Evolutionary conservation across 2,797 vertebrate genomes (phyloP), one percentile per base, ranked within the genome.

Genomic region (Garrulus glandarius): DNA sequence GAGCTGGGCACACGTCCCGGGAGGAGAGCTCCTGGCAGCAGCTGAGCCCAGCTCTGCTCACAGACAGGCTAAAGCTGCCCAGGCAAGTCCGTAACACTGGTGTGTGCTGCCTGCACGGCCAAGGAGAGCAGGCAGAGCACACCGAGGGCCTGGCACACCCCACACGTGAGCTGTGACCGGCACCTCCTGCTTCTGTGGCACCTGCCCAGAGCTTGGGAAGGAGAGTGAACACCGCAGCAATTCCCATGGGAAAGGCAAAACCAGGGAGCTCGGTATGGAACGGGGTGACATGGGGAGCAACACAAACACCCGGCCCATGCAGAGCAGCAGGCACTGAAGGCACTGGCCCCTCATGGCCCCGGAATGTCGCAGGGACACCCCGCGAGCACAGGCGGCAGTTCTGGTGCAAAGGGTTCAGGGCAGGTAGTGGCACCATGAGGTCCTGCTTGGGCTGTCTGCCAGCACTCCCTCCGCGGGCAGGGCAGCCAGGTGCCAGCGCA

Each of bases 141-240:
- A 55, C 23, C 6, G 0, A 19, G 57, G 53, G 44, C 43, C 29
- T 22, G n/a, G 71, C 76, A 69, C 63, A 15, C 26, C 44, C 52
- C 61, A 1, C 50, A 7, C 0, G 0, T 0, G 20, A 44, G 72
- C 76, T 17, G 30, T 0, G 4, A 56, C 41, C 6, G 0, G 65
- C 87, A 76, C 55, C 78, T 65, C 85, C 68, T 0, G 11, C 59
- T 68, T 6, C 77, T 36, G 37, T 0, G 2, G 77, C 60, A n/a
- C 68, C 88, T 34, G 78, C 84, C 84, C 7, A 1, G 82, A 34
- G 88, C 85, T 4, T 36, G 68, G 59, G 34, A 75, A 69, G 55
- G 53, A 86, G 65, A 60, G 36, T 1, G 0, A 61, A 57, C n/a
- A 26, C 78, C 1, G 0, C 4, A 2, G 50, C 63, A 30, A 32